These are phyloP conservation scores for Tetramorium bicarinatum DNA, from an alignment of 2,888 invertebrate species.

Conservation along the genomic window DNA sequence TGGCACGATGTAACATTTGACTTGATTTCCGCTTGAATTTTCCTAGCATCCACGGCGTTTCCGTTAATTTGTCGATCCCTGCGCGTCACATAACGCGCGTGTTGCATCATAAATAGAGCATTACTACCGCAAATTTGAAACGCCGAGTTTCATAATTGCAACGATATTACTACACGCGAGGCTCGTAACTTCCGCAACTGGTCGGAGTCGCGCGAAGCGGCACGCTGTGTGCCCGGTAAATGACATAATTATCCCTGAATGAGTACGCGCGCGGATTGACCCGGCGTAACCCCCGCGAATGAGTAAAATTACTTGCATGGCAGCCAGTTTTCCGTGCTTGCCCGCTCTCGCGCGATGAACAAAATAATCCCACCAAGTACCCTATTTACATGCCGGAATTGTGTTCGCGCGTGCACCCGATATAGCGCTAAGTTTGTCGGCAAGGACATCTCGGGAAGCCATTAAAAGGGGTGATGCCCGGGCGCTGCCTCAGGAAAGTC, in stretches of 20 bases:
- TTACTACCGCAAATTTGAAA: slow-evolving; percentile 73
- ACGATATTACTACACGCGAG: slow-evolving; percentile 70
- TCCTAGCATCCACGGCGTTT: slow-evolving; percentile 48
- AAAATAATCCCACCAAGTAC: slow-evolving; percentile 67
- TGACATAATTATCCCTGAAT: slow-evolving; percentile 77
- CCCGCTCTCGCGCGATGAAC: slow-evolving; percentile 49
- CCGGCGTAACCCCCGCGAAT: slow-evolving; percentile 25
- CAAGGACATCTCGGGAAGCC: slow-evolving; percentile 67
- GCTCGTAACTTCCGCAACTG: slow-evolving; percentile 74
- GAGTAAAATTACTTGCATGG: slow-evolving; percentile 70
- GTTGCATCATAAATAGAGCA: slow-evolving; percentile 66
- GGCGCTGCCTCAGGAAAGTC: slow-evolving; percentile 68
- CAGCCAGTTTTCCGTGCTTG: slow-evolving; percentile 69
- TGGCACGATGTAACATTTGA: slow-evolving; percentile 11
- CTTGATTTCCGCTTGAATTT: slow-evolving; percentile 51
- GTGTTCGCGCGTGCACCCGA: slow-evolving; percentile 57
- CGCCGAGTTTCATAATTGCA: slow-evolving; percentile 72
- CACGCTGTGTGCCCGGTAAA: slow-evolving; percentile 64
- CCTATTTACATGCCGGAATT: slow-evolving; percentile 55
- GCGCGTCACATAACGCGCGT: slow-evolving; percentile 22
- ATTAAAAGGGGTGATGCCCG: slow-evolving; percentile 67
- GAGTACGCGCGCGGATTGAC: slow-evolving; percentile 65
- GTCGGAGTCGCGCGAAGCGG: slow-evolving; percentile 63
- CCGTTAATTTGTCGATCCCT: slow-evolving; percentile 52
- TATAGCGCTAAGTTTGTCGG: slow-evolving; percentile 57